Conservation (phyloP, 2,113 vertebrate species). For the Alligator sinensis region DNA sequence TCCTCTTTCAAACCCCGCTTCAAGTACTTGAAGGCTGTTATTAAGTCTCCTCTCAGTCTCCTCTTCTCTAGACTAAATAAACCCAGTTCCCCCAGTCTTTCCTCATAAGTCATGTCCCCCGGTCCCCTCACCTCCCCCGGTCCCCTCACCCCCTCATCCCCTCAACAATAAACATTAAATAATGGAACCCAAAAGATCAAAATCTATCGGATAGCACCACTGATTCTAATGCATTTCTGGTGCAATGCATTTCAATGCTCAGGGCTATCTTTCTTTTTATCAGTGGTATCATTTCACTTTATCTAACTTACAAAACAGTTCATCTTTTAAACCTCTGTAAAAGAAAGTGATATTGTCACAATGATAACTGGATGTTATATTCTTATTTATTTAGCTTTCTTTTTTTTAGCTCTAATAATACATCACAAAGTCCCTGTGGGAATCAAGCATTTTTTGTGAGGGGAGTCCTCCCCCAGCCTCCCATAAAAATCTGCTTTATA, state of each 20-base stretch:
- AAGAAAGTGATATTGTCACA: not conserved
- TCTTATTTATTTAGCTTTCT: slow-evolving; percentile 20
- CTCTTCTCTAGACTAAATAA: no score
- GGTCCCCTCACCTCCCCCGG: no score
- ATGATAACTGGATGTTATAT: not conserved
- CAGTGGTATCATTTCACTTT: not conserved
- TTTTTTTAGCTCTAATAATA: not conserved
- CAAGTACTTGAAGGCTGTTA: no score
- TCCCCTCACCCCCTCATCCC: no score
- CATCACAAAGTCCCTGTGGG: not conserved
- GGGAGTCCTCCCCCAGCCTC: not conserved
- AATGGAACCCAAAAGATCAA: not conserved
- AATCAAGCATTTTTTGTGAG: not conserved
- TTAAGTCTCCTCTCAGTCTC: no score
- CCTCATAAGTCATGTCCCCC: no score
- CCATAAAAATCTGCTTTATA: not conserved
- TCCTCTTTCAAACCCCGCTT: no score
- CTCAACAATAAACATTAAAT: not conserved
- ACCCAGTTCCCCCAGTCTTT: no score
- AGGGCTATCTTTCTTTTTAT: not conserved
- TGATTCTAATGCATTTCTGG: not conserved
- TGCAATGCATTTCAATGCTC: rapidly evolving
- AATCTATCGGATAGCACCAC: not conserved
- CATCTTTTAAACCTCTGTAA: not conserved
- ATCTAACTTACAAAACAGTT: not conserved